These are phyloP conservation scores for Drosophila histrio DNA, from an alignment of 2,888 invertebrate species.

Conservation along the genomic window DNA sequence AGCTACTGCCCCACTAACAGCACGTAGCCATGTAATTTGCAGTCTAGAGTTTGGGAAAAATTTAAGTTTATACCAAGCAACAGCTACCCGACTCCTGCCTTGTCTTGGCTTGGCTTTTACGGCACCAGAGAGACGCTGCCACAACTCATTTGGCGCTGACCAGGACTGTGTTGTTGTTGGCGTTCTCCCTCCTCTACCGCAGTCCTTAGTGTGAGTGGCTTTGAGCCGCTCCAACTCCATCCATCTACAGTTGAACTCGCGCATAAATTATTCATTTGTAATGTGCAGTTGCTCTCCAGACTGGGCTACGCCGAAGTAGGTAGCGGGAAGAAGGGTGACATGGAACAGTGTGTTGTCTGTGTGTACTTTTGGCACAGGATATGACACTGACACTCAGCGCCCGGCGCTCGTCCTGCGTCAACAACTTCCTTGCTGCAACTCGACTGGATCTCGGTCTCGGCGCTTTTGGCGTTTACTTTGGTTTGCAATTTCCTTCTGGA, in stretches of 20 bases:
- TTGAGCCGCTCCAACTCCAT: slow-evolving; percentile 45
- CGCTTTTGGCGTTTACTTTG: slow-evolving; percentile 78
- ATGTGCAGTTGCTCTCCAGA: slow-evolving; percentile 66
- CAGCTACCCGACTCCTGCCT: slow-evolving; percentile 47
- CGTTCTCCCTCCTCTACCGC: not conserved
- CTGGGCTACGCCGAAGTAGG: not conserved
- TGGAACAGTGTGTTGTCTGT: slow-evolving; percentile 35
- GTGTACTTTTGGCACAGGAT: slow-evolving; percentile 79
- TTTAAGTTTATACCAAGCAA: slow-evolving; percentile 62
- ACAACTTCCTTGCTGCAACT: slow-evolving; percentile 68
- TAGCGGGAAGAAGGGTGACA: not conserved
- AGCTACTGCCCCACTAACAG: slow-evolving; percentile 5
- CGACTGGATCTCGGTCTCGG: slow-evolving; percentile 14
- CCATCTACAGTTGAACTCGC: slow-evolving; percentile 75
- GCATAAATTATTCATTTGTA: slow-evolving; percentile 79
- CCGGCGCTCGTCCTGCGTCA: slow-evolving; percentile 70
- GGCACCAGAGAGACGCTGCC: slow-evolving; percentile 73
- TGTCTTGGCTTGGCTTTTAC: slow-evolving; percentile 50
- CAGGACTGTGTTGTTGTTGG: slow-evolving; percentile 37
- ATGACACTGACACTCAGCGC: slow-evolving; percentile 77
- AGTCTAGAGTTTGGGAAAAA: slow-evolving; percentile 34
- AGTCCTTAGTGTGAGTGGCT: slow-evolving; percentile 48
- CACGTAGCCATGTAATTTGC: slow-evolving; percentile 54
- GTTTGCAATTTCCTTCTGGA: slow-evolving; percentile 79
- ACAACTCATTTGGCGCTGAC: slow-evolving; percentile 78